Percentiles rank a stretch among this genome's conserved stretches.
Evolutionary conservation across 2,113 vertebrate genomes (phyloP).

Genomic region (Oxygymnocypris stewartii): DNA sequence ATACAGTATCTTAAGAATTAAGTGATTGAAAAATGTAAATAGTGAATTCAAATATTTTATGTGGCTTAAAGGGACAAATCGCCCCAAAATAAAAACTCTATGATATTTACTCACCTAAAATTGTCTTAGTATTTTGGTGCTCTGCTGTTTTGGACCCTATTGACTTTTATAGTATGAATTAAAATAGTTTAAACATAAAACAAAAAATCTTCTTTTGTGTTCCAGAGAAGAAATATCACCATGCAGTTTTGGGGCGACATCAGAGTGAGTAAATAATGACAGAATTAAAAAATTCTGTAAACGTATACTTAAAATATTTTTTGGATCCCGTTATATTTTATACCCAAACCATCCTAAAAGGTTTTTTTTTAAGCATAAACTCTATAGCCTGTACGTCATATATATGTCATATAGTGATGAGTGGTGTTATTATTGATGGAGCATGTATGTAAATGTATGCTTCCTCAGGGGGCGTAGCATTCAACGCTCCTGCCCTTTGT

Average conservation of each 20-base stretch:
- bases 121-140: neutral
- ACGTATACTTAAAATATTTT: too few species aligned
- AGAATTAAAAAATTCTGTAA: neutral
- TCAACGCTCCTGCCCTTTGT: constrained; percentile 70
- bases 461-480: constrained; percentile 59
- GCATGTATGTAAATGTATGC: constrained; percentile 61
- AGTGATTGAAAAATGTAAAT: too few species aligned
- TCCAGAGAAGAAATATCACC: neutral
- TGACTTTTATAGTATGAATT: neutral
- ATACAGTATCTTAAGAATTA: too few species aligned
- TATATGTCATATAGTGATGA: neutral
- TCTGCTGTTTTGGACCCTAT: too few species aligned
- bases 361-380: neutral
- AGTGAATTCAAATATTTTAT: neutral
- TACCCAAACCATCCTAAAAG: neutral
- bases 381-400: neutral
- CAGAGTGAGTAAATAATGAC: neutral
- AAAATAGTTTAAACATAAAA: neutral
- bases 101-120: neutral
- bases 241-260: neutral
- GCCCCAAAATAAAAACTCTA: neutral
- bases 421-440: neutral
- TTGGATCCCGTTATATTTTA: neutral
- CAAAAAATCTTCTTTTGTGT: neutral
- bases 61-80: neutral